Conservation (phyloP, 2,113 vertebrate genomes). For the Pheucticus melanocephalus region DNA sequence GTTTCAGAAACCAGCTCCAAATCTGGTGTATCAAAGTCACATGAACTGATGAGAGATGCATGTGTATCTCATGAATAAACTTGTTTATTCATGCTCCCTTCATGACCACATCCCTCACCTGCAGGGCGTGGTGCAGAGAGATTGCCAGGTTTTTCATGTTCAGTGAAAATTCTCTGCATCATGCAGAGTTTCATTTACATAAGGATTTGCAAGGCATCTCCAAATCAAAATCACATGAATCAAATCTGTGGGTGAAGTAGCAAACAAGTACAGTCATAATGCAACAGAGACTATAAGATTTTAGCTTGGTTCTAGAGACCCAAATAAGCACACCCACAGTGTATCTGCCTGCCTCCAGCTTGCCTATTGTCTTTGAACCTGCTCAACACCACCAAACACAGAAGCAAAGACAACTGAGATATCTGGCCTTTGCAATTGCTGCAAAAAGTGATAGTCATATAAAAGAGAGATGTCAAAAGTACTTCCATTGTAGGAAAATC, state of each 20-base stretch:
- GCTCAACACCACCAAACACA: neutral
- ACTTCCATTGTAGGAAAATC: neutral
- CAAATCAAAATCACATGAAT: neutral
- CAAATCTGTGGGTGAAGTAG: neutral
- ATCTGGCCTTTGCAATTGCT: neutral
- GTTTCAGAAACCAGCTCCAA: neutral
- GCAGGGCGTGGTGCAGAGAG: neutral
- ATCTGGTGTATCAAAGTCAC: neutral
- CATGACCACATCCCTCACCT: neutral
- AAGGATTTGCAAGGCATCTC: neutral
- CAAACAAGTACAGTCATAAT: neutral
- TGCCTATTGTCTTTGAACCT: neutral
- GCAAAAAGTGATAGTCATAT: neutral
- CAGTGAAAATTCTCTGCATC: neutral
- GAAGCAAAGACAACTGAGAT: neutral
- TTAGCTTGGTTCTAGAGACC: neutral
- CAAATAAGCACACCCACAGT: neutral
- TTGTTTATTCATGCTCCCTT: neutral
- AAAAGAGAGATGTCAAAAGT: neutral
- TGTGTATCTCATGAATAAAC: neutral
- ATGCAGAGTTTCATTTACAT: neutral
- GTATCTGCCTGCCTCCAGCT: neutral
- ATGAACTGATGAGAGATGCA: neutral
- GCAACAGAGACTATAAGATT: neutral
- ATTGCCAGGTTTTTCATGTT: neutral